Percentiles rank a stretch among this genome's conserved stretches.
These are phyloP conservation scores for Bombyx mandarina DNA, from an alignment of 1,140 invertebrate species.

Conservation along the genomic window DNA sequence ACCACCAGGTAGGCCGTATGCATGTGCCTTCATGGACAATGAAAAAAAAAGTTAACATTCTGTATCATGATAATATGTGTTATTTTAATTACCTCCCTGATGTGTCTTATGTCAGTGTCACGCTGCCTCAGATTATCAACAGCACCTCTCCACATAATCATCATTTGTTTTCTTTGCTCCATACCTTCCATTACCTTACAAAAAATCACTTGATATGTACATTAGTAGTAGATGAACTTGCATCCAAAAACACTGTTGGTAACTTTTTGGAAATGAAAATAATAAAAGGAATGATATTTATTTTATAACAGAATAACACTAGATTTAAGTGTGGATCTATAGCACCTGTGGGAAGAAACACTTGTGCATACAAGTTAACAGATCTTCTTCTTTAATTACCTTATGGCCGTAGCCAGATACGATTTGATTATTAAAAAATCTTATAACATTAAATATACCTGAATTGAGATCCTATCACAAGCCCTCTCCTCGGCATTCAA, in stretches of 20 bases:
- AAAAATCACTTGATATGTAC: neutral
- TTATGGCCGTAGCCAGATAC: too few species aligned
- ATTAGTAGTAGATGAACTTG: conserved; percentile 2
- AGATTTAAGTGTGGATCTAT: too few species aligned
- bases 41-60: too few species aligned
- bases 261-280: neutral
- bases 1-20: too few species aligned
- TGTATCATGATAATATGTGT: too few species aligned
- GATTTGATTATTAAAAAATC: too few species aligned
- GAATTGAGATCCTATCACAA: conserved; percentile 64
- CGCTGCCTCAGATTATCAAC: conserved; percentile 71
- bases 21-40: too few species aligned
- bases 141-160: conserved; percentile 68
- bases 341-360: too few species aligned
- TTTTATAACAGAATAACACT: too few species aligned
- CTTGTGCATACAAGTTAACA: too few species aligned
- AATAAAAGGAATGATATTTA: neutral
- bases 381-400: too few species aligned
- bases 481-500: conserved; percentile 68
- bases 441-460: conserved; percentile 26
- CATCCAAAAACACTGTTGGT: neutral
- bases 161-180: conserved; percentile 58
- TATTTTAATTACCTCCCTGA: conserved; percentile 41
- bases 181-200: conserved; percentile 60
- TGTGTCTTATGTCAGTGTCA: conserved; percentile 68